Percentiles rank a stretch among this genome's conserved stretches.
Evolutionary conservation across 2,797 vertebrate genomes (phyloP).

Genomic region (Corythornis leucogaster): DNA sequence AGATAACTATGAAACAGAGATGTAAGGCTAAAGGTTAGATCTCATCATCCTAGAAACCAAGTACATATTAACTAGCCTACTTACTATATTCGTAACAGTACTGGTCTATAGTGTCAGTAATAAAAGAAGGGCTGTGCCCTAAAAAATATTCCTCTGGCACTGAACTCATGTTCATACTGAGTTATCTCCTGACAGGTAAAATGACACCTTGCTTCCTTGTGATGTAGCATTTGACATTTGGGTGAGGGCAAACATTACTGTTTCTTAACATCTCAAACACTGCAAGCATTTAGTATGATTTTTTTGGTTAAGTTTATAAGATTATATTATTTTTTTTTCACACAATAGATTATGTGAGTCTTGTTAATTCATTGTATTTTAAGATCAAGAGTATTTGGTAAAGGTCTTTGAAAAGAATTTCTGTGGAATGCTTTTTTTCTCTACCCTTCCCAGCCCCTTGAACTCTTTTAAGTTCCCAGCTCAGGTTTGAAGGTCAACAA

Average conservation of each 20-base stretch:
- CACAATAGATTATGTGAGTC: not conserved
- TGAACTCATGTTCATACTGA: not conserved
- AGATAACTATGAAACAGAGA: not conserved
- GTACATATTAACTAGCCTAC: constrained; percentile 23
- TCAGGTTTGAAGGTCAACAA: constrained; percentile 17
- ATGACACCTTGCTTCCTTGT: not conserved
- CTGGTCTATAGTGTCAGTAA: not conserved
- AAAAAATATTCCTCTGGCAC: not conserved
- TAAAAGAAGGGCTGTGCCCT: not conserved
- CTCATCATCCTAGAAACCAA: not conserved
- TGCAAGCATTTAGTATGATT: not conserved
- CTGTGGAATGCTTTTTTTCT: not conserved
- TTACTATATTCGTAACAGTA: constrained; percentile 10
- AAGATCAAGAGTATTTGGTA: not conserved
- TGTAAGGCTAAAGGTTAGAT: constrained; percentile 14
- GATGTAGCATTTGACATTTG: not conserved
- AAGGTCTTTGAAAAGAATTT: not conserved
- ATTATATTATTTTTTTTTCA: not conserved
- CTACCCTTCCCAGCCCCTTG: not conserved
- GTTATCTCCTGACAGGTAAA: not conserved
- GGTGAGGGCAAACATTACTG: not conserved
- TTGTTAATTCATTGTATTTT: not conserved
- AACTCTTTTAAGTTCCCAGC: not conserved
- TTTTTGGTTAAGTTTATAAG: not conserved
- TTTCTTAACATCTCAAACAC: not conserved